phyloP scores from a whole-genome alignment of 2,888 invertebrate species.

The Melanostoma mellinum region DNA sequence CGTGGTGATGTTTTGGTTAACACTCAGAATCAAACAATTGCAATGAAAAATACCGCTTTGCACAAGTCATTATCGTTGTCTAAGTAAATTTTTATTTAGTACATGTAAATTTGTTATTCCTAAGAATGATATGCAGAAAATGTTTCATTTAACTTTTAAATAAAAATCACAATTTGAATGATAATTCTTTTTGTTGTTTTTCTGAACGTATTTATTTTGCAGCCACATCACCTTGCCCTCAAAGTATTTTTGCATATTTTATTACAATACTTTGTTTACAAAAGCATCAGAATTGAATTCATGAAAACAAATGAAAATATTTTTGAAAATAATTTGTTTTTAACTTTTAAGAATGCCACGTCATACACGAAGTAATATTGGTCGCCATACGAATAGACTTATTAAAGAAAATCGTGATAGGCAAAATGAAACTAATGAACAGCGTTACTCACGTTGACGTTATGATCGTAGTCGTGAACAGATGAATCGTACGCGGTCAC shows the following conservation, averaged over 20 bases:
- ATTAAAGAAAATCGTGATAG: not conserved
- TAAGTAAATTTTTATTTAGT: not conserved
- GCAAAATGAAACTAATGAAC: not conserved
- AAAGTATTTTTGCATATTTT: too few relatives aligned
- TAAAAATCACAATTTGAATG: slow-evolving; percentile 5
- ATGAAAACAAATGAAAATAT: too few relatives aligned
- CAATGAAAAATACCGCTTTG: not conserved
- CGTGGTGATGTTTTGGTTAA: too few relatives aligned
- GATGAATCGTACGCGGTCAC: slow-evolving; percentile 3
- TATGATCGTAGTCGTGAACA: not conserved
- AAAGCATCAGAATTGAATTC: too few relatives aligned
- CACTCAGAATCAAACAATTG: too few relatives aligned
- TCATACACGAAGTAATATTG: not conserved
- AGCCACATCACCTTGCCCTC: too few relatives aligned
- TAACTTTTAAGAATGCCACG: slow-evolving; percentile 37
- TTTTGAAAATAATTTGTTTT: too few relatives aligned
- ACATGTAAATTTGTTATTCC: too few relatives aligned
- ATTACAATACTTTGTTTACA: too few relatives aligned
- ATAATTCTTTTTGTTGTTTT: not conserved
- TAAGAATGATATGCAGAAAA: too few relatives aligned
- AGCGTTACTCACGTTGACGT: not conserved
- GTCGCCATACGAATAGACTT: not conserved
- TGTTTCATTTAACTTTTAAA: not conserved
- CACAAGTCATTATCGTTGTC: not conserved
- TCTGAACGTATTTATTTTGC: too few relatives aligned